phyloP scores from a whole-genome alignment of 2,113 vertebrate genomes.

The Gyps fulvus region DNA sequence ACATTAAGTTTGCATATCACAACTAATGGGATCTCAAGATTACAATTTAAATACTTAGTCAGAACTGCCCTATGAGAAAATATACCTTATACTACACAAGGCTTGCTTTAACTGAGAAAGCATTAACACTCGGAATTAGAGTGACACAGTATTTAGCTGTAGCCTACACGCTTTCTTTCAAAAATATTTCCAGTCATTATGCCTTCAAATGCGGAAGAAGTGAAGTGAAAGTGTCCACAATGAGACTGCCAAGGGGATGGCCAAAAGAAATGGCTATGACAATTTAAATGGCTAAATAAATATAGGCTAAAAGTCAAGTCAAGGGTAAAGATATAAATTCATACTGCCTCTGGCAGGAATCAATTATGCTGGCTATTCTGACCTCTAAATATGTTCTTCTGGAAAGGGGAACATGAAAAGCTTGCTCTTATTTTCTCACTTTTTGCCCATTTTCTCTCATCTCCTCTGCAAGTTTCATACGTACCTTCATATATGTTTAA shows the following conservation, averaged over 20 bases:
- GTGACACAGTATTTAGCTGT: background rate
- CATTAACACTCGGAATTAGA: background rate
- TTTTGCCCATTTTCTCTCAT: background rate
- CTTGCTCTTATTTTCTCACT: background rate
- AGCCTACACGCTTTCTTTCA: background rate
- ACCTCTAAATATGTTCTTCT: slow-evolving; percentile 28
- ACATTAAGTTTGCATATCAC: background rate
- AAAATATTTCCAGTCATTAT: background rate
- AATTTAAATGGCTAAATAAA: slow-evolving; percentile 57
- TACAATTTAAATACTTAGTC: background rate
- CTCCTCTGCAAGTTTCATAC: background rate
- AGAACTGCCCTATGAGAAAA: background rate
- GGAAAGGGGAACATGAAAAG: background rate
- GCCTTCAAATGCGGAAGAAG: background rate
- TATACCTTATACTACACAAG: background rate
- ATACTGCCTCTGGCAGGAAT: slow-evolving; percentile 51
- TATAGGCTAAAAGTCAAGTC: slow-evolving; percentile 69
- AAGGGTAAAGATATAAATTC: slow-evolving; percentile 67
- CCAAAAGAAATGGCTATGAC: slow-evolving; percentile 59
- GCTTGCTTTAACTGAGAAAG: background rate
- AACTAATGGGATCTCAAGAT: background rate
- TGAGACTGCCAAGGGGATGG: slow-evolving; percentile 66
- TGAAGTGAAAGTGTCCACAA: slow-evolving; percentile 27
- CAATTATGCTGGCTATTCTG: slow-evolving; percentile 47
- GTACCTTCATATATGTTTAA: background rate